Evolutionary conservation across 1,140 invertebrate species (phyloP), one percentile per base, ranked within the genome.

Genomic region (Tetragnatha versicolor): DNA sequence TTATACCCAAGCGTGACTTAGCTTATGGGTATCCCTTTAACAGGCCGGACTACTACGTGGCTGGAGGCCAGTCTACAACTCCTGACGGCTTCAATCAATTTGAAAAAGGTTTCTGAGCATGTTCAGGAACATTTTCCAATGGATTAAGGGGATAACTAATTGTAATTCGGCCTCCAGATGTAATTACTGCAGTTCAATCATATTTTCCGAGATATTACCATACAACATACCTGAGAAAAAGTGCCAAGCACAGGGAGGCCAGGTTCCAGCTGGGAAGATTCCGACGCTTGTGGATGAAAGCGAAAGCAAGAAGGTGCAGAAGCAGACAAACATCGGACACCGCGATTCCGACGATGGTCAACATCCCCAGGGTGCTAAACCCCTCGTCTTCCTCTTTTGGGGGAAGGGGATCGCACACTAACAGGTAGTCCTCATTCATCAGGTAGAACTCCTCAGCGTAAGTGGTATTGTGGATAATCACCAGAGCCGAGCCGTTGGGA

Each of bases 291-390:
- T 86, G 83, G 9, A 88, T 84, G 0, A 88, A 39, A 3, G 82
- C 45, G 66, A 88, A 88, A 0, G 86, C 86, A 10, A 85, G 78
- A 0, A 89, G 78, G 82, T 89, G 88, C 3, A 87, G 61, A n/a
- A 86, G 45, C 0, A 89, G 81, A 79, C 87, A 88, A 9, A 88
- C 81, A 35, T 87, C 84, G 0, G 88, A 89, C 0, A 88, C 81
- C 2, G 85, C 85, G 0, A 88, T 80, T 5, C 88, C 86, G 37
- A 84, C 82, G 35, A 87, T 82, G 3, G 87, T 86, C 7, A 88
- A 81, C 70, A 86, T 87, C 1, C 85, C 85, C 83, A 88, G 85
- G 17, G 29, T 25, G 3, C 2, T 5, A 3, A 2, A 9, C 0
- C 22, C 22, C 5, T 58, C 35, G 2, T 7, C 6, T 3, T 42